These are phyloP conservation scores for Plebejus melissa DNA, from an alignment of 2,888 invertebrate genomes.

Conservation along the genomic window DNA sequence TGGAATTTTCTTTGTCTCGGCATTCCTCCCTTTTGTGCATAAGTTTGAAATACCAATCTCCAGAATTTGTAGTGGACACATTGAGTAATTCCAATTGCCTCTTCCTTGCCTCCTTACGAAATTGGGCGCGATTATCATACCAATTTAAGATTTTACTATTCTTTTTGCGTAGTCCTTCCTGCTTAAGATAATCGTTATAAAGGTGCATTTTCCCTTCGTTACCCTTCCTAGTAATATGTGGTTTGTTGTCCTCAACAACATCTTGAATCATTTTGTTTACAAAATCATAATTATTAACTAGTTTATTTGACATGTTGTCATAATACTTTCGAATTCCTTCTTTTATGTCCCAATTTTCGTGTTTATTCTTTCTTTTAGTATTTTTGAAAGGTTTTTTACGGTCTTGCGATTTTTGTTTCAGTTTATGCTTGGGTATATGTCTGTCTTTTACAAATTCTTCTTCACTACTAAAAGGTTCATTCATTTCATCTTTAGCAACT, in stretches of 20 bases:
- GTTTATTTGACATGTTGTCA: constrained; percentile 53
- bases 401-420: constrained; percentile 59
- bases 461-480: constrained; percentile 48
- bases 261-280: constrained; percentile 46
- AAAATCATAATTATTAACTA: constrained; percentile 50
- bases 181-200: constrained; percentile 43
- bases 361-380: constrained; percentile 65
- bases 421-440: constrained; percentile 55
- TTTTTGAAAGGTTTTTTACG: constrained; percentile 61
- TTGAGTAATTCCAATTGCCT: constrained; percentile 59
- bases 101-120: constrained; percentile 61
- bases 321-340: constrained; percentile 64
- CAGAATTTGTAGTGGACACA: constrained; percentile 53
- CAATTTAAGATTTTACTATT: constrained; percentile 43
- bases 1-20: constrained; percentile 62
- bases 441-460: constrained; percentile 64
- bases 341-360: constrained; percentile 71
- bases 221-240: not conserved
- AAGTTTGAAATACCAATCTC: constrained; percentile 71
- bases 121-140: constrained; percentile 59
- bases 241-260: constrained; percentile 40
- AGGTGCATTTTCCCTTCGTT: constrained; percentile 34
- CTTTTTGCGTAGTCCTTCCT: constrained; percentile 31
- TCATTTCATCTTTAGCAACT: constrained; percentile 29
- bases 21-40: constrained; percentile 71